These are phyloP conservation scores for Odontamblyopus rebecca DNA, from an alignment of 2,797 vertebrate genomes.

Conservation along the genomic window DNA sequence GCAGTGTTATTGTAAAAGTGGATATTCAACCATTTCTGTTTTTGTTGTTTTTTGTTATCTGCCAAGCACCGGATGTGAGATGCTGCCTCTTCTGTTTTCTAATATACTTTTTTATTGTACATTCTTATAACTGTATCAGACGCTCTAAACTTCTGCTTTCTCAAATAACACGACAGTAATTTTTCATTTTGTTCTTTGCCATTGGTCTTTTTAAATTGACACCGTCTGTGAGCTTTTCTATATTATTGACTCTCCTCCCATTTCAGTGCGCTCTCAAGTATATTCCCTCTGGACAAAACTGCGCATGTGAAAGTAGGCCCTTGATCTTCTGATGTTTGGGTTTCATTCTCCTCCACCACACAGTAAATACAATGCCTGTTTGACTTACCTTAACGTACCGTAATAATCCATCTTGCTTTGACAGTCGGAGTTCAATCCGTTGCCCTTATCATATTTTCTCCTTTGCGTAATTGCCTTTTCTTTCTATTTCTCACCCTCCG, in stretches of 20 bases:
- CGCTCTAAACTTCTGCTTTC: background rate
- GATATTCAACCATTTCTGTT: too few species aligned
- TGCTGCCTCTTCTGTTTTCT: background rate
- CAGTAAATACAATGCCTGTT: conserved; percentile 51
- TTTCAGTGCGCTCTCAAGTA: conserved; percentile 3
- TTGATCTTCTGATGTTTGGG: conserved; percentile 34
- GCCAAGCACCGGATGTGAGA: background rate
- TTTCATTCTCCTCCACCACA: conserved; percentile 44
- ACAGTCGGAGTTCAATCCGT: conserved; percentile 59
- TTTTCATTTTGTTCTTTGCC: conserved; percentile 7
- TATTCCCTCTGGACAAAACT: conserved; percentile 21
- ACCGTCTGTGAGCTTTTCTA: conserved; percentile 1
- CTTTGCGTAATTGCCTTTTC: conserved; percentile 68
- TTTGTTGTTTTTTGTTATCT: background rate
- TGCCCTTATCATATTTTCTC: conserved; percentile 63
- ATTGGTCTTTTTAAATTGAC: conserved; percentile 12
- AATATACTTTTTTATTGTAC: background rate
- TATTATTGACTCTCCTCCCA: conserved; percentile 17
- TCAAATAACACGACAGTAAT: background rate
- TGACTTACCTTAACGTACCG: conserved; percentile 52
- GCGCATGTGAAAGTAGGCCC: conserved; percentile 13
- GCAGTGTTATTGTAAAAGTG: too few species aligned
- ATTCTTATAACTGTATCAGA: background rate
- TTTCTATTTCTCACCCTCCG: conserved; percentile 59
- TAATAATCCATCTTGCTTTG: conserved; percentile 67